Conservation (phyloP, 2,113 vertebrate genomes). For the Poeciliopsis retropinna region DNA sequence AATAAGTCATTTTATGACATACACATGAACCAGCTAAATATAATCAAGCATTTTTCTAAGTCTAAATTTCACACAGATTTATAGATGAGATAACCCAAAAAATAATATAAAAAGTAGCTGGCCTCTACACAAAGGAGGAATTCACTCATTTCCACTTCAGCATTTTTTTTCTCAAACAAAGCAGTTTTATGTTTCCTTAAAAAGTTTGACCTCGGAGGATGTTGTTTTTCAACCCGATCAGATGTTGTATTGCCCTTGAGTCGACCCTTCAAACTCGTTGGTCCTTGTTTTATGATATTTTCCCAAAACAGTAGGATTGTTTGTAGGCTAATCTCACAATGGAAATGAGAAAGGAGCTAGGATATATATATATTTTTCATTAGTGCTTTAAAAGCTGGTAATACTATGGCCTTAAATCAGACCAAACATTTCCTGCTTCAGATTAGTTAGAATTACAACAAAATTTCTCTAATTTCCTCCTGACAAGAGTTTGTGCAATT, state of each 20-base stretch:
- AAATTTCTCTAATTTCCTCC: no score
- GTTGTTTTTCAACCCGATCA: constrained; percentile 26
- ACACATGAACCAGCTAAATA: background rate
- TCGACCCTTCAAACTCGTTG: constrained; percentile 33
- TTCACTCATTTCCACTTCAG: background rate
- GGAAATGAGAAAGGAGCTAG: no score
- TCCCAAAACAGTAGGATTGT: constrained; percentile 1
- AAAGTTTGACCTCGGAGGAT: background rate
- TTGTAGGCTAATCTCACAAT: constrained; percentile 6
- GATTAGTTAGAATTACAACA: background rate
- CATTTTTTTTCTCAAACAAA: background rate
- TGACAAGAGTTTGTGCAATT: no score
- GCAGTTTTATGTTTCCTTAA: background rate
- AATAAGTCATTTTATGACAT: no score
- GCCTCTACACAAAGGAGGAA: background rate
- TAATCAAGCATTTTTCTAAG: background rate
- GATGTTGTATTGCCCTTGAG: constrained; percentile 31
- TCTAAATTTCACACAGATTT: background rate
- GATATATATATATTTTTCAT: background rate
- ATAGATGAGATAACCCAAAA: no score
- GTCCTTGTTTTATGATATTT: constrained; percentile 10
- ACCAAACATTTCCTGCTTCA: background rate
- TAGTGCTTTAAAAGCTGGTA: background rate
- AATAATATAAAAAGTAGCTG: no score
- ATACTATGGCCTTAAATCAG: background rate